These are phyloP conservation scores for Cerceris rybyensis DNA, from an alignment of 2,888 invertebrate species.

Conservation along the genomic window DNA sequence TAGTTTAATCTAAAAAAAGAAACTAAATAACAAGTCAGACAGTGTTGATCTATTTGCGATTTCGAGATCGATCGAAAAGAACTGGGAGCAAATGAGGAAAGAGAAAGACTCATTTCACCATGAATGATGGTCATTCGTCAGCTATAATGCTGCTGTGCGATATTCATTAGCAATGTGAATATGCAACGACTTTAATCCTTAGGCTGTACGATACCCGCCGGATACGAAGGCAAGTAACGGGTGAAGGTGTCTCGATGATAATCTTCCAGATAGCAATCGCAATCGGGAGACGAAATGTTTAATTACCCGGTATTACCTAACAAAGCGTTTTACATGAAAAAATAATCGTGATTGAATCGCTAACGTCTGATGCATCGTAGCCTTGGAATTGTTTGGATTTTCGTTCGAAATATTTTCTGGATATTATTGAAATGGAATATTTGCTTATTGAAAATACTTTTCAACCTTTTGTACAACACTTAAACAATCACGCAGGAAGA, in stretches of 20 bases:
- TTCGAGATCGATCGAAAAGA: constrained; percentile 9
- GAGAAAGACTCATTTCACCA: constrained; percentile 29
- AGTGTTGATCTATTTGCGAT: constrained; percentile 2
- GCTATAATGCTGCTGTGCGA: neutral
- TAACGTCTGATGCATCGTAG: neutral
- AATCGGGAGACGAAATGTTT: neutral
- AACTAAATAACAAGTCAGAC: neutral
- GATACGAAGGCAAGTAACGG: neutral
- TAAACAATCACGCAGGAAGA: no score
- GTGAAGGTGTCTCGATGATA: constrained; percentile 3
- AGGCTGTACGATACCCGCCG: neutral
- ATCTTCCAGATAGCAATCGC: constrained; percentile 11
- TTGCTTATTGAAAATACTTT: no score
- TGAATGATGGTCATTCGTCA: constrained; percentile 6
- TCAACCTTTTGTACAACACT: no score
- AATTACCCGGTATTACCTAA: constrained; percentile 6
- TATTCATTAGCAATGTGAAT: constrained; percentile 5
- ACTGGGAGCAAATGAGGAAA: neutral
- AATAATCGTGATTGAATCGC: neutral
- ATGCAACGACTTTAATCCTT: constrained; percentile 13
- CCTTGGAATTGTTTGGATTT: neutral
- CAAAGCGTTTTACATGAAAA: neutral
- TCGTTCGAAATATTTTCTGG: no score
- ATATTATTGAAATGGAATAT: no score
- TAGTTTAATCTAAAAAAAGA: neutral